A percentile compares a stretch with the other conserved stretches of the same genome.
phyloP scores from a whole-genome alignment of 2,888 invertebrate species.

The Spisula subtruncata region DNA sequence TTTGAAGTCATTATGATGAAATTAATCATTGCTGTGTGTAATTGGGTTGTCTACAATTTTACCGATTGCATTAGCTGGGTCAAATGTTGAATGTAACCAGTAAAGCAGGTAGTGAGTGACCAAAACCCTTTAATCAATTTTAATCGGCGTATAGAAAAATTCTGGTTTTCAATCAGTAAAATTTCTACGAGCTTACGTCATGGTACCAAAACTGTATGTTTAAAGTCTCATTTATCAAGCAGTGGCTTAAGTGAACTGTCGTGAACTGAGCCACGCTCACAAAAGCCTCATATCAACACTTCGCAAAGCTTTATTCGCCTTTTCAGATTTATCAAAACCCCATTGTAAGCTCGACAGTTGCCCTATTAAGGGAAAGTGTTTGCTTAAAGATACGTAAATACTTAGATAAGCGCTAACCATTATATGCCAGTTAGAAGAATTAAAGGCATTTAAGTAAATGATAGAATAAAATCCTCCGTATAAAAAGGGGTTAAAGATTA shows the following conservation, averaged over 20 bases:
- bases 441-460: conserved; percentile 57
- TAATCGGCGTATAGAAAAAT: background rate
- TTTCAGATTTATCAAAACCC: conserved; percentile 53
- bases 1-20: no score
- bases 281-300: conserved; percentile 52
- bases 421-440: conserved; percentile 56
- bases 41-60: background rate
- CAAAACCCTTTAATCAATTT: background rate
- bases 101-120: background rate
- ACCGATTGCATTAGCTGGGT: background rate
- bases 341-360: conserved; percentile 44
- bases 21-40: background rate
- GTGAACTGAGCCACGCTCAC: conserved; percentile 36
- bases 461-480: conserved; percentile 44
- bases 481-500: conserved; percentile 30
- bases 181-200: background rate
- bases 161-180: background rate
- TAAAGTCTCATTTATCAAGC: conserved; percentile 41
- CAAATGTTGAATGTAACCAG: background rate
- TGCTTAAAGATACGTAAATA: conserved; percentile 52
- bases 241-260: conserved; percentile 15
- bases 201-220: background rate
- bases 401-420: conserved; percentile 48
- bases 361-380: conserved; percentile 58
- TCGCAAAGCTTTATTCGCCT: conserved; percentile 33